phyloP scores from a whole-genome alignment of 2,113 vertebrate species.

The Circaetus cinerascens region DNA sequence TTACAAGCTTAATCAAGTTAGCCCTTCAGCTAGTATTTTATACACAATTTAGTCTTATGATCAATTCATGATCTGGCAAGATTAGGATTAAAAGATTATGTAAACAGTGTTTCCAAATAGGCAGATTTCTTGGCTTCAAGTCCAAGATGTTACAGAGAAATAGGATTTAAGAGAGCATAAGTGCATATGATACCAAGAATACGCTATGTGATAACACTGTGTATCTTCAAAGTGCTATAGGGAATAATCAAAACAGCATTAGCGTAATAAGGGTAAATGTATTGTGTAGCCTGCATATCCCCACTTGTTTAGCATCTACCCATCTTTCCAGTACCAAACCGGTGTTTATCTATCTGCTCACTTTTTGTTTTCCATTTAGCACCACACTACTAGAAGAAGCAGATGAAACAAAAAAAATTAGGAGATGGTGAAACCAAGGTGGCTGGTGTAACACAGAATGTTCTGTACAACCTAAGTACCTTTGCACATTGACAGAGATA shows the following conservation, averaged over 20 bases:
- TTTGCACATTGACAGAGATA: not conserved
- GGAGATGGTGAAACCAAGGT: not conserved
- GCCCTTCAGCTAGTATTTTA: not conserved
- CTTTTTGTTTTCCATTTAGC: not conserved
- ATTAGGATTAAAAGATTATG: not conserved
- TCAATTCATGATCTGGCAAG: not conserved
- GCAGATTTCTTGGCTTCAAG: not conserved
- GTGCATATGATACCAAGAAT: not conserved
- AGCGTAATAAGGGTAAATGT: not conserved
- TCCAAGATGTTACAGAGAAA: not conserved
- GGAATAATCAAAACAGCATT: not conserved
- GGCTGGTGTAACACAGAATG: not conserved
- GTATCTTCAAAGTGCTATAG: not conserved
- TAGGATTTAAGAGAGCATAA: not conserved
- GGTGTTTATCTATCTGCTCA: not conserved
- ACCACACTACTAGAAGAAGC: not conserved
- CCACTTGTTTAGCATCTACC: not conserved
- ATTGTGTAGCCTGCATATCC: not conserved
- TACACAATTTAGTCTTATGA: not conserved
- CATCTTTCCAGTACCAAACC: not conserved
- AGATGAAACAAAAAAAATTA: not conserved
- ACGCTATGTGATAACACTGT: accelerated
- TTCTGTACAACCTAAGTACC: not conserved
- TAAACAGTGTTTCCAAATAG: not conserved
- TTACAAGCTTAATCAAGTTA: not conserved